Conservation (phyloP, 2,888 invertebrate genomes). For the Drosophila tanythrix region DNA sequence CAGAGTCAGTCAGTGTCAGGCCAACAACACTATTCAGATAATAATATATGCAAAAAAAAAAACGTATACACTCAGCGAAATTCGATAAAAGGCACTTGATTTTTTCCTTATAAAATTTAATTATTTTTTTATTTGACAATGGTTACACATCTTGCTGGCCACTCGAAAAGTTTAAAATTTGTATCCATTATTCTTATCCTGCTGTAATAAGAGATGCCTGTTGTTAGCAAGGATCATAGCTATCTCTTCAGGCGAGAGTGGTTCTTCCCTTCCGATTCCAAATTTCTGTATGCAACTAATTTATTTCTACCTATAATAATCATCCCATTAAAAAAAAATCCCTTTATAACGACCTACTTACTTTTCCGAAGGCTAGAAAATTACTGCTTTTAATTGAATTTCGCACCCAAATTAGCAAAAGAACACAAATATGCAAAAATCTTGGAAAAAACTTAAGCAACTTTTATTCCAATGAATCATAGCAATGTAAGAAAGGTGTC, state of each 20-base stretch:
- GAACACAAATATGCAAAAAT: background rate
- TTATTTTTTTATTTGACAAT: no score
- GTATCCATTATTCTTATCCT: no score
- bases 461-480: background rate
- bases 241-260: background rate
- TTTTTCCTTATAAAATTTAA: background rate
- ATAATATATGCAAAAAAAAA: slow-evolving; percentile 47
- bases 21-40: slow-evolving; percentile 43
- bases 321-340: background rate
- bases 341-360: no score
- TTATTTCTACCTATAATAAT: no score
- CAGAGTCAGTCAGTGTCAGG: slow-evolving; percentile 40
- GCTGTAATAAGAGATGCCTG: background rate
- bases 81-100: background rate
- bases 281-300: background rate
- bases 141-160: no score
- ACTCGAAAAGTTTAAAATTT: no score
- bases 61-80: background rate
- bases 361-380: background rate
- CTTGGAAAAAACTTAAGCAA: background rate
- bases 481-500: background rate
- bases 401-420: background rate
- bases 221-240: background rate
- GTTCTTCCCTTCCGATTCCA: background rate
- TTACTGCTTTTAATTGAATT: background rate